Evolutionary conservation across 1,140 invertebrate species (phyloP).

Genomic region (Ylistrum balloti): DNA sequence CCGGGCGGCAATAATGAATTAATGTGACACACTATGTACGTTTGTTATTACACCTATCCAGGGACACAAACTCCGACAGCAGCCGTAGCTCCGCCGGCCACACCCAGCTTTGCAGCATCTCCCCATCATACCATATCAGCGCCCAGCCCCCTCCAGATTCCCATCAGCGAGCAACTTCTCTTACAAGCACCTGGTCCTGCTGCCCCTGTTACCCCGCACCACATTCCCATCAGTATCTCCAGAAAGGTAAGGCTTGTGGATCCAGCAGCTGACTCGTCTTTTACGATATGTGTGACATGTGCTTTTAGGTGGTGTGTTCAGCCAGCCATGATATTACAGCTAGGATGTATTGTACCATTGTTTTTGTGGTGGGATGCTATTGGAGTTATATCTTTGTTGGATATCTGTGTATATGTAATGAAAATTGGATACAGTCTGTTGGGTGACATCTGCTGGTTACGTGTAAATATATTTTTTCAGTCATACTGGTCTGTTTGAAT

Average conservation of each 20-base stretch:
- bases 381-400: neutral
- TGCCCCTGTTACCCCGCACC: slow-evolving; percentile 47
- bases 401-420: slow-evolving; percentile 16
- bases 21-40: slow-evolving; percentile 67
- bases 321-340: neutral
- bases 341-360: neutral
- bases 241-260: slow-evolving; percentile 61
- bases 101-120: slow-evolving; percentile 56
- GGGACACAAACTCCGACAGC: slow-evolving; percentile 56
- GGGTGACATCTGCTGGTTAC: neutral
- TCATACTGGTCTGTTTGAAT: slow-evolving; percentile 30
- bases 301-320: slow-evolving; percentile 23
- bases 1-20: slow-evolving; percentile 49
- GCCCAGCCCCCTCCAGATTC: slow-evolving; percentile 32
- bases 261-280: neutral
- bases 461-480: slow-evolving; percentile 14
- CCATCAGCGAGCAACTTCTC: slow-evolving; percentile 58
- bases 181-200: slow-evolving; percentile 52
- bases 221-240: slow-evolving; percentile 53
- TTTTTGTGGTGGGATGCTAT: neutral
- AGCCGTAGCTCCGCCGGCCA: slow-evolving; percentile 58
- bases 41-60: slow-evolving; percentile 68
- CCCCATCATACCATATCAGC: slow-evolving; percentile 31
- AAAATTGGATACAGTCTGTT: neutral
- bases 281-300: neutral